Conservation (phyloP, 1,140 invertebrate species). For the Druon quercuslanigerum region DNA sequence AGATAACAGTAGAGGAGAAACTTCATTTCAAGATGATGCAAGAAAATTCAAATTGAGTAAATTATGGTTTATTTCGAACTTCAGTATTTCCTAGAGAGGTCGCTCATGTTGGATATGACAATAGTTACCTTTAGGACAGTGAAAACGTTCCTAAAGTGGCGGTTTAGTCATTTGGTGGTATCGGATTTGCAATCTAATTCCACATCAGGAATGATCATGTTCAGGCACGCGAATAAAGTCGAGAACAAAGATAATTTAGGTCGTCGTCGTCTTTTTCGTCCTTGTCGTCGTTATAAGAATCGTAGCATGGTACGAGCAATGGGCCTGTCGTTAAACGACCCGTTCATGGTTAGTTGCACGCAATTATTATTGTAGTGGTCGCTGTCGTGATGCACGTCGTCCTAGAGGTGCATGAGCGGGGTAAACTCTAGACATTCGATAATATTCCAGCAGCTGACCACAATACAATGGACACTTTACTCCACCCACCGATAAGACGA, state of each 20-base stretch:
- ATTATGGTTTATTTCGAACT: no score
- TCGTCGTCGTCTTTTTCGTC: constrained; percentile 30
- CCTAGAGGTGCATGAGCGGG: constrained; percentile 38
- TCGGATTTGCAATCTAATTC: constrained; percentile 19
- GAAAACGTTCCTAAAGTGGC: neutral
- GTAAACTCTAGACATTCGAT: constrained; percentile 46
- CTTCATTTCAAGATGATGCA: no score
- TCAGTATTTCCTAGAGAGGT: no score
- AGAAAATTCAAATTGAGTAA: no score
- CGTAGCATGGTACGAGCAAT: constrained; percentile 36
- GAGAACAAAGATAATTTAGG: constrained; percentile 14
- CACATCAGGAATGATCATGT: constrained; percentile 2
- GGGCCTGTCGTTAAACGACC: constrained; percentile 42
- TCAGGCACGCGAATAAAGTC: neutral
- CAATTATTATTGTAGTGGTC: constrained; percentile 51
- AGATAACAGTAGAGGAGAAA: no score
- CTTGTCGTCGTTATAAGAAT: constrained; percentile 47
- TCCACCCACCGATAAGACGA: neutral
- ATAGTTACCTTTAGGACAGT: neutral
- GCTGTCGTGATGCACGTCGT: constrained; percentile 35
- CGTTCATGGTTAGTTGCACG: constrained; percentile 50
- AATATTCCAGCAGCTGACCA: constrained; percentile 52
- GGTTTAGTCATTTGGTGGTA: neutral
- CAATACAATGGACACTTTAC: constrained; percentile 42
- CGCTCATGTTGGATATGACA: no score